Percentiles rank a stretch among this genome's conserved stretches.
Conservation (phyloP, 2,888 invertebrate genomes). For the Euplagia quadripunctaria region DNA sequence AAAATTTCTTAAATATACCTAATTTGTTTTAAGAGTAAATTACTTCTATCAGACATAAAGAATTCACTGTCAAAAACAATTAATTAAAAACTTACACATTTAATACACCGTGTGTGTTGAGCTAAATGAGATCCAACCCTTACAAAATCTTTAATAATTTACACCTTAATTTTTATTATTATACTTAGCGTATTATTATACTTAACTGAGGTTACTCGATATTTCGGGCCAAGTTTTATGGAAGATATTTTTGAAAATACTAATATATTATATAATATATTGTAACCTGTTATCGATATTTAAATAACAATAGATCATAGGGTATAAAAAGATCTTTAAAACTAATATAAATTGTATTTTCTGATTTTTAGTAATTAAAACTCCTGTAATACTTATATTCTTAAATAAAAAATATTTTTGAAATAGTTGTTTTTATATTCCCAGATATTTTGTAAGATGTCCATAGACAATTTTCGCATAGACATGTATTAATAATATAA, state of each 20-base stretch:
- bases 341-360: slow-evolving; percentile 16
- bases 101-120: background rate
- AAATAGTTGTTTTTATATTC: slow-evolving; percentile 47
- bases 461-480: background rate
- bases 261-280: background rate
- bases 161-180: background rate
- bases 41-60: background rate
- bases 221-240: background rate
- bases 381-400: slow-evolving; percentile 24
- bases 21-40: background rate
- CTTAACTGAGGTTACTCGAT: background rate
- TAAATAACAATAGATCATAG: background rate
- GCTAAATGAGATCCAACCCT: background rate
- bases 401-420: slow-evolving; percentile 43
- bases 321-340: slow-evolving; percentile 1
- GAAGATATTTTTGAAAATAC: slow-evolving; percentile 4
- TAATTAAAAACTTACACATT: background rate
- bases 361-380: slow-evolving; percentile 4
- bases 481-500: background rate
- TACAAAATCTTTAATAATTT: background rate
- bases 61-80: background rate
- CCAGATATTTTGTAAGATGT: slow-evolving; percentile 20
- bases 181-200: background rate
- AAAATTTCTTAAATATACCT: background rate
- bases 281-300: slow-evolving; percentile 6